Conservation (phyloP, 1,140 invertebrate genomes). For the Drosophila sproati region DNA sequence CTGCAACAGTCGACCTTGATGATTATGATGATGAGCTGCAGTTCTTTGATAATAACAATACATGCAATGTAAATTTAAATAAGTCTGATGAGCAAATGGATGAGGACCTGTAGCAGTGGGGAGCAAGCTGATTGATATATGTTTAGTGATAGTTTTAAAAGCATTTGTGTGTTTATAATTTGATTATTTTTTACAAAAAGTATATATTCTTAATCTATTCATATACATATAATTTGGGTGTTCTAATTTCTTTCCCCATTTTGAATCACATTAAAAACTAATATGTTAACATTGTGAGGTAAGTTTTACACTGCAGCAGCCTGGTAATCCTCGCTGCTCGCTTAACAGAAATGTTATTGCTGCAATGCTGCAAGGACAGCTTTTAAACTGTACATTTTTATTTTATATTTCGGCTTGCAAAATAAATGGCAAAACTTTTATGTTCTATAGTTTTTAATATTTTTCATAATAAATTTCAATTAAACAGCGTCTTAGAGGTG, state of each 20-base stretch:
- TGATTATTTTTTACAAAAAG: conserved; percentile 27
- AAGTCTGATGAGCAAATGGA: conserved; percentile 83
- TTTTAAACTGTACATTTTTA: too few species aligned
- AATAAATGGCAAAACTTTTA: too few species aligned
- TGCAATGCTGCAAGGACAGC: too few species aligned
- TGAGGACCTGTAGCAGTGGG: conserved; percentile 69
- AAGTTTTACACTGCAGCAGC: too few species aligned
- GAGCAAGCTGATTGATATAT: conserved; percentile 9
- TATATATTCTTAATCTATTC: conserved; percentile 25
- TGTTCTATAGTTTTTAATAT: not conserved
- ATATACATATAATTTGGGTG: conserved; percentile 6
- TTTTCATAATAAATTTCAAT: not conserved
- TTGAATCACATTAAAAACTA: conserved; percentile 24
- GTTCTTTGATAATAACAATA: conserved; percentile 80
- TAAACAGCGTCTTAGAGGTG: not conserved
- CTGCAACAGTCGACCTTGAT: conserved; percentile 49
- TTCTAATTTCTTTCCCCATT: conserved; percentile 32
- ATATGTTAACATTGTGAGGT: conserved; percentile 2
- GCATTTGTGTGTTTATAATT: conserved; percentile 36
- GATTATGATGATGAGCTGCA: conserved; percentile 76
- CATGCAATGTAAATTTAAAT: conserved; percentile 80
- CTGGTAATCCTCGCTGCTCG: not conserved
- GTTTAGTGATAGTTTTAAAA: conserved; percentile 22
- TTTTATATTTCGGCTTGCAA: too few species aligned
- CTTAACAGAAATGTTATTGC: not conserved